These are phyloP conservation scores for Folsomia candida DNA, from an alignment of 2,888 invertebrate species.

Conservation along the genomic window DNA sequence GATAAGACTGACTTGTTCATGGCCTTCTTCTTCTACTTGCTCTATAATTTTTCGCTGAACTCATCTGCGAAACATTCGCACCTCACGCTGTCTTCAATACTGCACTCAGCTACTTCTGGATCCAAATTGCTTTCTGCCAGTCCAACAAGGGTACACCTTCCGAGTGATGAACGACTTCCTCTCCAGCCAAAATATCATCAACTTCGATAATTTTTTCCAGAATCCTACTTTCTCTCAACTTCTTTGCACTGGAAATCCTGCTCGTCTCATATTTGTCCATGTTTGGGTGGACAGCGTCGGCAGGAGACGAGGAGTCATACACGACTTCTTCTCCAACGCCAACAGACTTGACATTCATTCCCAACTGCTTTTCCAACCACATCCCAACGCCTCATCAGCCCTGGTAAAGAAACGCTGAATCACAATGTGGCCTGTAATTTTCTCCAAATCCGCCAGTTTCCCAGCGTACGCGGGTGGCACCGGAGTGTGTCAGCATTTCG, in stretches of 20 bases:
- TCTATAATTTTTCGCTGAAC: not conserved
- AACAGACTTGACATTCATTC: conserved; percentile 38
- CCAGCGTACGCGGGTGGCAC: conserved; percentile 33
- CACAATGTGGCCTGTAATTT: conserved; percentile 49
- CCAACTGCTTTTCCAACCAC: conserved; percentile 46
- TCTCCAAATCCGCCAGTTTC: conserved; percentile 47
- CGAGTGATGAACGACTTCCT: not conserved
- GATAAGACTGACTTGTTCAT: too few relatives aligned
- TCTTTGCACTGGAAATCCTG: not conserved
- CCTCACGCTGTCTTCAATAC: conserved; percentile 23
- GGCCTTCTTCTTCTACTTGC: too few relatives aligned
- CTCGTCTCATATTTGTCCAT: not conserved
- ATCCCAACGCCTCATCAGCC: conserved; percentile 46
- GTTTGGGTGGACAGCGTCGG: not conserved
- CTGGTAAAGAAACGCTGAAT: conserved; percentile 48
- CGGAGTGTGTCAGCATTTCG: not conserved
- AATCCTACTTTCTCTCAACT: not conserved
- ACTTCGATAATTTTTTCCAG: conserved; percentile 6
- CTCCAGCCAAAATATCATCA: not conserved
- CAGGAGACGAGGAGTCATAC: not conserved
- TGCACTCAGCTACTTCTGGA: not conserved
- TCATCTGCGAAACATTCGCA: conserved; percentile 37
- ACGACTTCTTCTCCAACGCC: conserved; percentile 24
- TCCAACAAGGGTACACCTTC: not conserved
- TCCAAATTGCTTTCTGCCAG: not conserved